These are phyloP conservation scores for Diloba caeruleocephala DNA, from an alignment of 2,888 invertebrate species.

Conservation along the genomic window DNA sequence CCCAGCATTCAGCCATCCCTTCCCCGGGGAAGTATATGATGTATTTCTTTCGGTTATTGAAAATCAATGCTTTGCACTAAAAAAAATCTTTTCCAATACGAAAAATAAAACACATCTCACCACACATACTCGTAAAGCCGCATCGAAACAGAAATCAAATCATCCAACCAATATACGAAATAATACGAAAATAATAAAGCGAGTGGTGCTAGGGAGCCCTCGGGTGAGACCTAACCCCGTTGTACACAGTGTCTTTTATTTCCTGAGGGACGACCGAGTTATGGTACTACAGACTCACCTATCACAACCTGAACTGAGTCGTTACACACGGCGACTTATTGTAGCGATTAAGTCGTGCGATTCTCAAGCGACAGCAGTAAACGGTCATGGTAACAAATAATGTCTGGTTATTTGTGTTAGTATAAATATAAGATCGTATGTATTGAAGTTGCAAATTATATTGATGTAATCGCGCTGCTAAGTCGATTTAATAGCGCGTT, in stretches of 20 bases:
- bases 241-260: conserved; percentile 73
- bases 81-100: no score
- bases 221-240: conserved; percentile 55
- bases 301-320: conserved; percentile 59
- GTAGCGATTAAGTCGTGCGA: conserved; percentile 1
- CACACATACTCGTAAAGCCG: conserved; percentile 18
- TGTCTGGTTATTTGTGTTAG: no score
- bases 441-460: no score
- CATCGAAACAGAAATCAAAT: conserved; percentile 55
- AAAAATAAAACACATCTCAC: neutral
- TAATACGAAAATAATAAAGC: conserved; percentile 77
- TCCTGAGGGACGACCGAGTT: conserved; percentile 75
- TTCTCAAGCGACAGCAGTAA: no score
- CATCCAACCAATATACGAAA: conserved; percentile 51
- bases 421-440: no score
- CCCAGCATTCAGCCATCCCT: no score
- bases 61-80: no score
- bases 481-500: no score
- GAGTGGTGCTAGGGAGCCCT: conserved; percentile 58
- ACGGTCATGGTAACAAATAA: no score
- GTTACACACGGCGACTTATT: conserved; percentile 12
- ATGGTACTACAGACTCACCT: conserved; percentile 74
- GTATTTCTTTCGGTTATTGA: no score
- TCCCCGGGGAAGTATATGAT: no score
- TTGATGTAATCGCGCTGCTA: no score